Evolutionary conservation across 2,113 vertebrate species (phyloP).

Genomic region (Pterocles orientalis): DNA sequence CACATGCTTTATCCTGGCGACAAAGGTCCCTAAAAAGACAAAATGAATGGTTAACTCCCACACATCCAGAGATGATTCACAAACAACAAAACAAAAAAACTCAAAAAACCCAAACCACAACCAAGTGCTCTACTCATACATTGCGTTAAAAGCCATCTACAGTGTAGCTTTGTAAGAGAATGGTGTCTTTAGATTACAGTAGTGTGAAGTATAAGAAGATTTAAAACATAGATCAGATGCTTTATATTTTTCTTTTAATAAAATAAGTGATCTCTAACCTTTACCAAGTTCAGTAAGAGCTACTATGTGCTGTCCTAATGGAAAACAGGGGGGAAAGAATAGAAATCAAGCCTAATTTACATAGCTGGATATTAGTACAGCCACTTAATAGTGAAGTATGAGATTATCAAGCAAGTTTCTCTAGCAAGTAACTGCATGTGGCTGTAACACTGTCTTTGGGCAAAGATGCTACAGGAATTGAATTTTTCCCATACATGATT

Average conservation of each 20-base stretch:
- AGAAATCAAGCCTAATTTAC: background rate
- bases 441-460: background rate
- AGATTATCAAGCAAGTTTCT: background rate
- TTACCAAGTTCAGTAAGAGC: background rate
- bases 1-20: conserved; percentile 85
- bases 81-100: background rate
- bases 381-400: background rate
- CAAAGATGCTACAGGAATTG: background rate
- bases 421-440: background rate
- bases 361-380: background rate
- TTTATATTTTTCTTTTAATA: background rate
- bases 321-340: rapidly evolving
- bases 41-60: background rate
- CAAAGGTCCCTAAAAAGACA: conserved; percentile 86
- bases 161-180: background rate
- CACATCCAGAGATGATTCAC: background rate
- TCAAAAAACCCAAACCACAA: background rate
- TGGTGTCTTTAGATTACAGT: background rate
- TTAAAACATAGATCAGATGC: background rate
- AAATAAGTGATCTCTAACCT: background rate
- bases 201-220: background rate
- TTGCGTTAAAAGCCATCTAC: background rate
- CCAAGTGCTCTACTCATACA: background rate
- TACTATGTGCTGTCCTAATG: background rate
- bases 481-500: background rate